A percentile compares a stretch with the other conserved stretches of the same genome.
phyloP scores from a whole-genome alignment of 2,888 invertebrate genomes.

The Eupithecia tripunctaria region DNA sequence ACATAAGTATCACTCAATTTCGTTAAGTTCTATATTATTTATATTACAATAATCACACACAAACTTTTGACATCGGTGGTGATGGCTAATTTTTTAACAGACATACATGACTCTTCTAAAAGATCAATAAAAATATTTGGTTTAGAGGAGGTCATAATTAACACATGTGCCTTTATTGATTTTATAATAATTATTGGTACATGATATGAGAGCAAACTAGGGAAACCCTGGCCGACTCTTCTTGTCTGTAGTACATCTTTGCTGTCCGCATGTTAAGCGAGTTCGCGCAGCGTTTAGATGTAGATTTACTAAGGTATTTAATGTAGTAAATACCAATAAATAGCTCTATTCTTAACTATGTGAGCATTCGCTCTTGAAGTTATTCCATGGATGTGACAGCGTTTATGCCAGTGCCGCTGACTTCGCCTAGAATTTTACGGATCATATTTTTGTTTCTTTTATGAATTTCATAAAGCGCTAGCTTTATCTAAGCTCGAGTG shows the following conservation, averaged over 20 bases:
- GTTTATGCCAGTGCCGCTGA: conserved; percentile 24
- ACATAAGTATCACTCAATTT: no score
- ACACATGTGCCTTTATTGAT: no score
- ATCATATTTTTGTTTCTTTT: conserved; percentile 32
- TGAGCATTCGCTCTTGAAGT: neutral
- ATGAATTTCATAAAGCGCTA: conserved; percentile 23
- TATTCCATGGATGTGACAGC: conserved; percentile 7
- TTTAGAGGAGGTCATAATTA: no score
- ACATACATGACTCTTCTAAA: no score
- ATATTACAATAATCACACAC: no score
- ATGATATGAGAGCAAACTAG: no score
- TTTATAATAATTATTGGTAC: no score
- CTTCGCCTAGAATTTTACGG: conserved; percentile 27
- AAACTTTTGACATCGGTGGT: no score
- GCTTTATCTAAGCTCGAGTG: conserved; percentile 6
- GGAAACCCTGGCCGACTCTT: neutral
- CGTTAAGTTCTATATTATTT: no score
- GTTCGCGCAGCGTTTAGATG: neutral
- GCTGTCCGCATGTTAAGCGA: neutral
- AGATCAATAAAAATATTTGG: no score
- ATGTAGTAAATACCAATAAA: neutral
- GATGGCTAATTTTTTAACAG: no score
- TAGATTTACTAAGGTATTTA: neutral
- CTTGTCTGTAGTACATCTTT: neutral
- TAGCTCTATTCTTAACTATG: neutral